Evolutionary conservation across 2,797 vertebrate genomes (phyloP), one percentile per base, ranked within the genome.

Genomic region (Todus mexicanus): DNA sequence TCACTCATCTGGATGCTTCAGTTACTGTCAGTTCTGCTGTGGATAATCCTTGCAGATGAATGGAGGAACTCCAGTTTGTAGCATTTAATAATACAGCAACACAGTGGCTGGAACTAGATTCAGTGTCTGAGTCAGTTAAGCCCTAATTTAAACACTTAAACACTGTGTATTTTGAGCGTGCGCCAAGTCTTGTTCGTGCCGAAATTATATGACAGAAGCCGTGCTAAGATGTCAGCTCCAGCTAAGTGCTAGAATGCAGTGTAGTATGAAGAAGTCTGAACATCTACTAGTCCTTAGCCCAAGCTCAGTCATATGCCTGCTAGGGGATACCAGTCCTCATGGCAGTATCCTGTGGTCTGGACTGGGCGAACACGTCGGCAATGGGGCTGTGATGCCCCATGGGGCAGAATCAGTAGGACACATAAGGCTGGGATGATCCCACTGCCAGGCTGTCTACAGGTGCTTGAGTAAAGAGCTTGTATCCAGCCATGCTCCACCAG

Each of bases 71-170:
- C 56, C 18, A 31, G 29, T 71, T 73, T 70, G 72, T 6, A 70
- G 50, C 82, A 26, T 81, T 92, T 51, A 93, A 63, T 35, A 66
- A 73, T 18, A 21, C 0, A 7, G 63, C 75, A 89, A 78, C 40
- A 66, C 76, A 53, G 87, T 83, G 90, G 89, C 93, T 78, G 70
- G 51, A 89, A 81, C 43, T 47, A 64, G 54, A 33, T 81, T 80
- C 43, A 20, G 72, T 23, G 56, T 72, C 79, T 91, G 87, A 94
- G 70, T 69, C 86, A 80, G 81, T 90, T 87, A 92, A 94, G 92
- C 48, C 81, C 85, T 79, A 74, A 93, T 87, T 96, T 84, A 91
- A 95, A 74, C 87, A 87, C 78, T 95, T 83, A 77, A 91, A 65
- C 29, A 10, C 42, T 89, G 91, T 87, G 89, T 91, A 37, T 87